Evolutionary conservation across 2,888 invertebrate species (phyloP).

Genomic region (Volucella inflata): DNA sequence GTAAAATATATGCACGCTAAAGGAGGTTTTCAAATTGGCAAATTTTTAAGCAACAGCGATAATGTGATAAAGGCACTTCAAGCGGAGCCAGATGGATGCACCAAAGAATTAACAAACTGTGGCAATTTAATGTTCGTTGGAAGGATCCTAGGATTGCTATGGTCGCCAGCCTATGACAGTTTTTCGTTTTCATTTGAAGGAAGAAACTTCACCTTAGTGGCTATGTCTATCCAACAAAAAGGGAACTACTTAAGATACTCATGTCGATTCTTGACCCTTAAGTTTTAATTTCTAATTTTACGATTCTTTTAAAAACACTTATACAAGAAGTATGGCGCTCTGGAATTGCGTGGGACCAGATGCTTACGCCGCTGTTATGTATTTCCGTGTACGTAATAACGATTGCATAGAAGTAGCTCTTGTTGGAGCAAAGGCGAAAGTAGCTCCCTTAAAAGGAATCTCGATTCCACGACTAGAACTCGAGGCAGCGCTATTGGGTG

Average conservation of each 20-base stretch:
- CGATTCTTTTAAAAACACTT: not conserved
- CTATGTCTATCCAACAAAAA: not conserved
- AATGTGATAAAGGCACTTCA: too few relatives aligned
- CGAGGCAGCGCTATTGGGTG: conserved; percentile 8
- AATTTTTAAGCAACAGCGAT: too few relatives aligned
- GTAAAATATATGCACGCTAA: not conserved
- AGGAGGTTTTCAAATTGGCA: too few relatives aligned
- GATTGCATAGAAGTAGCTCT: not conserved
- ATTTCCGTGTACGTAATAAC: not conserved
- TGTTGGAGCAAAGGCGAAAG: not conserved
- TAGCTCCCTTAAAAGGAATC: not conserved
- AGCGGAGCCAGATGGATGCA: too few relatives aligned
- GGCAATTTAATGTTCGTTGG: too few relatives aligned
- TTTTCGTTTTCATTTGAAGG: too few relatives aligned
- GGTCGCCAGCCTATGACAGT: too few relatives aligned
- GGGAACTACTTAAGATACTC: not conserved
- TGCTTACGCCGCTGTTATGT: conserved; percentile 23
- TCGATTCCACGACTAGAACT: conserved; percentile 15
- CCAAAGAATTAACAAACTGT: too few relatives aligned
- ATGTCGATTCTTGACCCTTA: too few relatives aligned
- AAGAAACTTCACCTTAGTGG: not conserved
- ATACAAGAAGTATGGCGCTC: not conserved
- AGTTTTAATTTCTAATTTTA: not conserved
- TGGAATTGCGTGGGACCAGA: not conserved
- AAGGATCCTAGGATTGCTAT: too few relatives aligned